Base-by-base conservation (phyloP, 1,140 invertebrate species). In the Littorina saxatilis region DNA sequence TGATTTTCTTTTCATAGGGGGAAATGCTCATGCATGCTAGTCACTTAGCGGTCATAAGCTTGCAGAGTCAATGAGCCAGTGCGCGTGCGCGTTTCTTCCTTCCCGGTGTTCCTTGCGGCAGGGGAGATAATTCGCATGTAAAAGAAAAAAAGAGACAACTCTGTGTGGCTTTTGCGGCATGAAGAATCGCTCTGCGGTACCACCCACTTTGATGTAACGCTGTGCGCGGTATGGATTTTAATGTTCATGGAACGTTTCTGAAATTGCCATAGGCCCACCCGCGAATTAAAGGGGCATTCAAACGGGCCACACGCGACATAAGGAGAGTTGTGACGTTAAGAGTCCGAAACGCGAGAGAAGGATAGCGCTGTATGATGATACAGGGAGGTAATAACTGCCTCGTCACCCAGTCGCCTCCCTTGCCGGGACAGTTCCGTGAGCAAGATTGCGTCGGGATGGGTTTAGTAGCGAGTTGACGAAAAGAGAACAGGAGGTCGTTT, bases 1-100 rank as follows among this genome's bases (percentile, higher is more conserved):
- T 47, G n/a, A n/a, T 61, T 58, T 37, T 39, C 52, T 61, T 27
- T 32, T 47, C 17, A 9, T 47, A n/a, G n/a, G n/a, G n/a, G n/a
- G n/a, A n/a, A 47, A 32, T 39, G 66, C 70, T 66, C 35, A 78
- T 66, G 35, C 35, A 78, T 63, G 55, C 76, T 39, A 66, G 76
- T 58, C 76, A 78, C 58, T 78, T 78, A 78, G 76, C 76, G 29
- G 55, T 78, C 76, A 78, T 66, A 78, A 78, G 76, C 76, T 78
- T 27, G 76, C n/a, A 58, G 66, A 61, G 2, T 78, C 76, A 78
- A 63, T 29, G 76, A 78, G 39, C 55, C 58, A n/a, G 27, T 20
- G 17, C 35, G 58, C 55, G 32, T 43, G 9, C 66, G 13, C 1
- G 17, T 15, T 39, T 32, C 61, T 29, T 27, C 5, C 61, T 13